Conservation (phyloP, 2,888 invertebrate species). For the Lissocephala sabroskyi region DNA sequence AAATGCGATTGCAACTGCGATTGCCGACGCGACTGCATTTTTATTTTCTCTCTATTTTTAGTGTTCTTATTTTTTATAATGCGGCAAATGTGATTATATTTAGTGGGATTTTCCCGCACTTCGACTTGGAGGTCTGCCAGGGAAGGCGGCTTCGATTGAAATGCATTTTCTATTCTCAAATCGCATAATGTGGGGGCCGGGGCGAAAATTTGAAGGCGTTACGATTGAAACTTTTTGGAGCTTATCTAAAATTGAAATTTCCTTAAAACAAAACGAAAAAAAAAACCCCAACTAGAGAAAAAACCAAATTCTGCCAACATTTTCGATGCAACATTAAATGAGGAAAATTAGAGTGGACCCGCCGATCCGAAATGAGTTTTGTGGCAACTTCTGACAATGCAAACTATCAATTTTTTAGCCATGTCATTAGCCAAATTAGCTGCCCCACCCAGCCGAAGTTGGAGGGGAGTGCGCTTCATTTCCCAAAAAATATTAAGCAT, state of each 20-base stretch:
- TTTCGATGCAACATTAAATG: too few species aligned
- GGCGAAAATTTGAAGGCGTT: slow-evolving; percentile 37
- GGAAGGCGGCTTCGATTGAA: too few species aligned
- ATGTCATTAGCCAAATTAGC: slow-evolving; percentile 16
- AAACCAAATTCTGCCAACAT: slow-evolving; percentile 1
- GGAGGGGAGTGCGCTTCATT: too few species aligned
- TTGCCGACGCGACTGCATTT: not conserved
- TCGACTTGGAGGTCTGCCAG: slow-evolving; percentile 39
- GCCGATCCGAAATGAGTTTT: too few species aligned
- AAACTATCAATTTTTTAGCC: slow-evolving; percentile 4
- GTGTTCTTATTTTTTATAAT: slow-evolving; percentile 25
- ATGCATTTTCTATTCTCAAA: not conserved
- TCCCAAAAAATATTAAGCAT: slow-evolving; percentile 57
- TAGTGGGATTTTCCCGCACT: too few species aligned
- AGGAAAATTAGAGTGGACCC: too few species aligned
- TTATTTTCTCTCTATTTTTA: not conserved
- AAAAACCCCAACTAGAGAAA: slow-evolving; percentile 6
- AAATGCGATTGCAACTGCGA: slow-evolving; percentile 31
- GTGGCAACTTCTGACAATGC: too few species aligned
- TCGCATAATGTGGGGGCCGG: slow-evolving; percentile 49
- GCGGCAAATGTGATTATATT: slow-evolving; percentile 45
- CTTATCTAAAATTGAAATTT: slow-evolving; percentile 49
- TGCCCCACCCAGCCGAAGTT: slow-evolving; percentile 1
- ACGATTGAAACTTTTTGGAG: slow-evolving; percentile 18
- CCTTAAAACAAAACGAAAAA: not conserved